Base-by-base conservation (phyloP, 2,797 vertebrate species). In the Tenualosa thibaudeaui region DNA sequence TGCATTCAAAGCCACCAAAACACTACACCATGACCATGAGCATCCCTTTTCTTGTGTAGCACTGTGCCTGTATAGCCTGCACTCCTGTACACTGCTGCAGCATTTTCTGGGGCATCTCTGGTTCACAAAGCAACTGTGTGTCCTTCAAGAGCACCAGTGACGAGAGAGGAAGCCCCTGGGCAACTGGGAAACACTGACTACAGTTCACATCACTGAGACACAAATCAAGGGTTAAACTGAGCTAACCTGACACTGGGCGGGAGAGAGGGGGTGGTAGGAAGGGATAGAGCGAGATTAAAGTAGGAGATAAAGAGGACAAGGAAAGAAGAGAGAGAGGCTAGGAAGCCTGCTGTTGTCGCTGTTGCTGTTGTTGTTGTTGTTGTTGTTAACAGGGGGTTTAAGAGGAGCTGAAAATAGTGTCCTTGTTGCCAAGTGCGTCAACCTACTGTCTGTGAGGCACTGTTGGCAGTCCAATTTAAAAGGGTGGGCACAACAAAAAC, bases 141-240 rank as follows among this genome's bases (percentile, higher is more conserved):
- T 78, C 71, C 37, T 78, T 43, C 40, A 78, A 19, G 17, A 0
- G 71, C 26, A 15, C 85, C 86, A 82, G 56, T 17, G 31, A 15
- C 19, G 15, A 6, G 37, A 78, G 17, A 19, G 40, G 9, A 46
- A 43, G 71, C 71, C 71, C 71, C 19, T 40, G 7, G 71, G 71
- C 71, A 46, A 78, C 19, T 12, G 15, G 71, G 71, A 17, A 19
- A 7, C 13, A 78, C 37, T 3, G 19, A 78, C 71, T 46, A 78
- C 71, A 78, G 37, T 22, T 78, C 40, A 22, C 71, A 78, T 43
- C 8, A 78, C 37, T 60, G 54, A n/a, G 31, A 60, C 10, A 65
- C 49, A 68, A 82, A 78, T 78, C 37, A 81, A 81, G 71, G 58
- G 84, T 86, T 86, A 83, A 83, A 84, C 60, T 85, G 81, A 88